Evolutionary conservation across 1,140 invertebrate species (phyloP).

Genomic region (Himalopsyche phryganea): DNA sequence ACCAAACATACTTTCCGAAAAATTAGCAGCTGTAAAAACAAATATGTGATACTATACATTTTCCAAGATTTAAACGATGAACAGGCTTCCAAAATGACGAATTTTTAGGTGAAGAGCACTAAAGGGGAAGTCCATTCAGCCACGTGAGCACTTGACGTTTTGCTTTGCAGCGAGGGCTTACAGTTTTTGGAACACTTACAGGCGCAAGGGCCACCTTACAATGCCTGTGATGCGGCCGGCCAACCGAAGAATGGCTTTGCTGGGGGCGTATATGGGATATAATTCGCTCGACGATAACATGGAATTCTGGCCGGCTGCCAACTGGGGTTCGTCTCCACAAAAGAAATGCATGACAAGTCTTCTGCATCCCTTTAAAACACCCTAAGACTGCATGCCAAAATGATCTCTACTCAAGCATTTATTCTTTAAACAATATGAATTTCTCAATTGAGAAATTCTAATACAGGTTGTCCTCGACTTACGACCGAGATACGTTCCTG

Average conservation of each 20-base stretch:
- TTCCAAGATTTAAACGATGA: no score
- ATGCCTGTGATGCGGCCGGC: conserved; percentile 38
- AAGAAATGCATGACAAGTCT: conserved; percentile 19
- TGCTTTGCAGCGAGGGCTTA: conserved; percentile 53
- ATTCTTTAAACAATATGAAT: no score
- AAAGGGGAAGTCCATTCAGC: neutral
- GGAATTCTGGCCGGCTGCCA: conserved; percentile 56
- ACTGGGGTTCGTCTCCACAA: conserved; percentile 53
- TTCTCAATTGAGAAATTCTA: no score
- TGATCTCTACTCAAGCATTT: no score
- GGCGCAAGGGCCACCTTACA: conserved; percentile 23
- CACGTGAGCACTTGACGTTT: conserved; percentile 24
- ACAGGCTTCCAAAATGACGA: no score
- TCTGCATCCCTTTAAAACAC: conserved; percentile 6
- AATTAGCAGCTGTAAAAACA: no score
- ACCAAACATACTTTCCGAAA: no score
- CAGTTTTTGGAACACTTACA: conserved; percentile 53
- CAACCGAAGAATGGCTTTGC: conserved; percentile 42
- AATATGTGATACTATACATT: no score
- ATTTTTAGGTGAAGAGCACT: no score
- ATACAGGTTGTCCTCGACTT: no score
- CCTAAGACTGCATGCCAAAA: neutral
- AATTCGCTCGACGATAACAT: conserved; percentile 51
- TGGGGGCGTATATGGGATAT: conserved; percentile 54
- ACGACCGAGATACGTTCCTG: no score